These are phyloP conservation scores for Puntigrus tetrazona DNA, from an alignment of 2,113 vertebrate species.

Conservation along the genomic window DNA sequence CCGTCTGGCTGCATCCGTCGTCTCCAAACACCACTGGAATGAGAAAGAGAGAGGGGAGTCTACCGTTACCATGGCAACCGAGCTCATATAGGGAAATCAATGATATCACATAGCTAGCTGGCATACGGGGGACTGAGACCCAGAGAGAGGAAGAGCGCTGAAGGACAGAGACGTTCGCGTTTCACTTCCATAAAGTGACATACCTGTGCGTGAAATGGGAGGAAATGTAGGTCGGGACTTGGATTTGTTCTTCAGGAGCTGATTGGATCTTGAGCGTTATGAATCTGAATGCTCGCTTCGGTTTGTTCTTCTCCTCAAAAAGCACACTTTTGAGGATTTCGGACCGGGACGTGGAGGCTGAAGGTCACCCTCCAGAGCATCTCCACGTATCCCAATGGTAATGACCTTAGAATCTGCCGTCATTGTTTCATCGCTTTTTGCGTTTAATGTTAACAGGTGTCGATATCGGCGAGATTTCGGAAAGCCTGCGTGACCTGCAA, in stretches of 20 bases:
- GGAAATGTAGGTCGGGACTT: neutral
- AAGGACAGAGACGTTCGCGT: slow-evolving; percentile 40
- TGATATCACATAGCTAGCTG: slow-evolving; percentile 75
- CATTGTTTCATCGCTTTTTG: no score
- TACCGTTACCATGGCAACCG: slow-evolving; percentile 83
- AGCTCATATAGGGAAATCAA: slow-evolving; percentile 79
- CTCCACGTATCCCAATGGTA: slow-evolving; percentile 14
- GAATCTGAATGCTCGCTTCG: slow-evolving; percentile 20
- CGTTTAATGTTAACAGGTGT: no score
- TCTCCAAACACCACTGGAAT: slow-evolving; percentile 54
- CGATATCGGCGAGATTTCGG: neutral
- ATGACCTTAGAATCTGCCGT: no score
- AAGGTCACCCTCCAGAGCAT: neutral
- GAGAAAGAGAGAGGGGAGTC: slow-evolving; percentile 75
- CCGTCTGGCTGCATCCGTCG: slow-evolving; percentile 44
- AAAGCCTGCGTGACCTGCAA: neutral
- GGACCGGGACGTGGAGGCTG: neutral
- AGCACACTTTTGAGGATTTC: slow-evolving; percentile 23
- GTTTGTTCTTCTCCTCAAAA: neutral
- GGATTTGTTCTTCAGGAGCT: neutral
- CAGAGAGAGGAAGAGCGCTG: slow-evolving; percentile 58
- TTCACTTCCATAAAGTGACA: neutral
- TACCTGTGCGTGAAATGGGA: neutral
- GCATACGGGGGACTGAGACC: slow-evolving; percentile 51
- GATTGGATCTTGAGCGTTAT: neutral